Evolutionary conservation across 2,888 invertebrate genomes (phyloP).

Genomic region (Mesochorus sp.): DNA sequence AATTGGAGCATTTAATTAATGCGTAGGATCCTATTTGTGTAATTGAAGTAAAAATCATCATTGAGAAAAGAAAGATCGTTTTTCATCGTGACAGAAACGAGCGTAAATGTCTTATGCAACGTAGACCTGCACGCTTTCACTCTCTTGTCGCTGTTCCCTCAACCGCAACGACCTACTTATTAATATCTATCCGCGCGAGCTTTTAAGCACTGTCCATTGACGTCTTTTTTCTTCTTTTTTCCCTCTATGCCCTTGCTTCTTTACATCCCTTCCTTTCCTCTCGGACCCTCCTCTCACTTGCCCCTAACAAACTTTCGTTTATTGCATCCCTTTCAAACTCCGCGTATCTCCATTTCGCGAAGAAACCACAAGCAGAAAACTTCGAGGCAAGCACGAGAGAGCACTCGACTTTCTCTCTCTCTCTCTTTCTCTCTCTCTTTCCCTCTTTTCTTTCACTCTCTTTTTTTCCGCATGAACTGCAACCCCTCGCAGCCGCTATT

Average conservation of each 20-base stretch:
- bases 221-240: background rate
- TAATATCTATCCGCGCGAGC: slow-evolving; percentile 53
- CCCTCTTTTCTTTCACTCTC: background rate
- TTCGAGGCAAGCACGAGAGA: slow-evolving; percentile 20
- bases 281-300: background rate
- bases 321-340: slow-evolving; percentile 18
- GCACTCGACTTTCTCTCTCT: slow-evolving; percentile 35
- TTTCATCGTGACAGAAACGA: slow-evolving; percentile 40
- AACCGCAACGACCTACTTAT: slow-evolving; percentile 60
- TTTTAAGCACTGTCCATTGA: slow-evolving; percentile 50
- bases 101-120: slow-evolving; percentile 27
- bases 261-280: slow-evolving; percentile 11
- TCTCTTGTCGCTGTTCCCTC: slow-evolving; percentile 39
- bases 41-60: slow-evolving; percentile 43
- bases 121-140: slow-evolving; percentile 8
- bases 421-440: background rate
- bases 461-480: slow-evolving; percentile 31
- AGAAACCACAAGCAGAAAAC: slow-evolving; percentile 21
- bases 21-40: slow-evolving; percentile 37
- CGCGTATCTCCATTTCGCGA: background rate
- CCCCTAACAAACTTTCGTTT: slow-evolving; percentile 18
- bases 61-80: slow-evolving; percentile 27
- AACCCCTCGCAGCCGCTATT: background rate
- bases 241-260: too few species aligned
- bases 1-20: slow-evolving; percentile 49